Percentiles rank a stretch among this genome's conserved stretches.
phyloP scores from a whole-genome alignment of 2,113 vertebrate species.

The Coryphaenoides rupestris region DNA sequence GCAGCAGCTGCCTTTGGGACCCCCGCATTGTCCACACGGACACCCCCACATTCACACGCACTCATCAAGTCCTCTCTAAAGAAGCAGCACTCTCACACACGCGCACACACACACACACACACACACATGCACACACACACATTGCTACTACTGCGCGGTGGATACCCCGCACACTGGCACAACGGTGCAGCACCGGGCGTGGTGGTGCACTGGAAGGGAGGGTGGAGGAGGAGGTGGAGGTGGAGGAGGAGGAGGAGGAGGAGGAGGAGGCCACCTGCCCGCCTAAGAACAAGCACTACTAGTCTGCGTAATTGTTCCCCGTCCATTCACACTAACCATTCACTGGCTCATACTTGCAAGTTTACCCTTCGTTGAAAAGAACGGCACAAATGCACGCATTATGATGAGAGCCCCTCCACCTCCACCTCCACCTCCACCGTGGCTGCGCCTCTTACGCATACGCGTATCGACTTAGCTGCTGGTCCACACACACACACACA shows the following conservation, averaged over 20 bases:
- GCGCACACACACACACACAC: conserved; percentile 77
- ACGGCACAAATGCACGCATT: conserved; percentile 48
- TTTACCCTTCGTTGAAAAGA: conserved; percentile 69
- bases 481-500: no score
- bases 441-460: no score
- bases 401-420: conserved; percentile 17
- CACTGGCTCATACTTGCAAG: conserved; percentile 69
- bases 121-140: conserved; percentile 70
- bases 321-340: conserved; percentile 71
- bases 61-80: conserved; percentile 77
- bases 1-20: conserved; percentile 88
- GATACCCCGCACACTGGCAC: conserved; percentile 50
- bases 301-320: conserved; percentile 71
- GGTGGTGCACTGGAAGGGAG: no score
- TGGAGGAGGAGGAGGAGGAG: no score
- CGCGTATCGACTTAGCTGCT: no score
- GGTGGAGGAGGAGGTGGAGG: no score
- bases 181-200: conserved; percentile 55
- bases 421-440: no score
- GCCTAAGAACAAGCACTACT: conserved; percentile 59
- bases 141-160: conserved; percentile 63
- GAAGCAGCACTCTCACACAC: no score
- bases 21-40: conserved; percentile 79
- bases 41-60: conserved; percentile 78
- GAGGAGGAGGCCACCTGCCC: conserved; percentile 76